These are phyloP conservation scores for Dryomyza anilis DNA, from an alignment of 2,888 invertebrate genomes.

Conservation along the genomic window DNA sequence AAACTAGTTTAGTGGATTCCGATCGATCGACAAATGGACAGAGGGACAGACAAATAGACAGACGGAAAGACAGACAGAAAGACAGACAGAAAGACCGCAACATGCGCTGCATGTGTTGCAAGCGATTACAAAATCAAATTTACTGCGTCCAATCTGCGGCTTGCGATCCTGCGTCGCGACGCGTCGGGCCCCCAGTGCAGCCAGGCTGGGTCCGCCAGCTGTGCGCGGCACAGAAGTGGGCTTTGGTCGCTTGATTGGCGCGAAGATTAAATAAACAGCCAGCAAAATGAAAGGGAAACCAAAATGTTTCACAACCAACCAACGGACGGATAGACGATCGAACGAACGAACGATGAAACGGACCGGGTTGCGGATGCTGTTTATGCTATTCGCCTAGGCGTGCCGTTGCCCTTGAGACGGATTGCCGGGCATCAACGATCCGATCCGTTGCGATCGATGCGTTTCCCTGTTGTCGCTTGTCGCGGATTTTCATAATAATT, in stretches of 20 bases:
- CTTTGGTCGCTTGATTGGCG: conserved; percentile 15
- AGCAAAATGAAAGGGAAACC: conserved; percentile 17
- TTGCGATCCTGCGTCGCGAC: too few species aligned
- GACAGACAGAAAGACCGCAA: conserved; percentile 27
- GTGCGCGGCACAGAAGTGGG: conserved; percentile 15
- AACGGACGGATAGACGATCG: too few species aligned
- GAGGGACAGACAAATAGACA: too few species aligned
- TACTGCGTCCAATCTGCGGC: conserved; percentile 52
- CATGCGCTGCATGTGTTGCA: conserved; percentile 46
- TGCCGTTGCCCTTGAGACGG: conserved; percentile 7
- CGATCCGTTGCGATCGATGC: neutral
- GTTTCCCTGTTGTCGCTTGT: neutral
- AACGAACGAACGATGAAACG: too few species aligned
- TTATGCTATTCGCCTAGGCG: too few species aligned
- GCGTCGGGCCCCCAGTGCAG: conserved; percentile 18
- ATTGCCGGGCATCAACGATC: neutral
- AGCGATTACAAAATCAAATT: conserved; percentile 55
- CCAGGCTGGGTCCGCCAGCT: neutral
- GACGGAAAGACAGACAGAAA: too few species aligned
- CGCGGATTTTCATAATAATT: conserved; percentile 10
- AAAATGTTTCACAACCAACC: neutral
- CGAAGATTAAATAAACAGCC: conserved; percentile 1
- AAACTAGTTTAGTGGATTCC: conserved; percentile 57
- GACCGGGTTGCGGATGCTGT: too few species aligned
- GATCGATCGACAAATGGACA: too few species aligned